phyloP scores from a whole-genome alignment of 2,888 invertebrate species.

The Protodeltote pygarga region DNA sequence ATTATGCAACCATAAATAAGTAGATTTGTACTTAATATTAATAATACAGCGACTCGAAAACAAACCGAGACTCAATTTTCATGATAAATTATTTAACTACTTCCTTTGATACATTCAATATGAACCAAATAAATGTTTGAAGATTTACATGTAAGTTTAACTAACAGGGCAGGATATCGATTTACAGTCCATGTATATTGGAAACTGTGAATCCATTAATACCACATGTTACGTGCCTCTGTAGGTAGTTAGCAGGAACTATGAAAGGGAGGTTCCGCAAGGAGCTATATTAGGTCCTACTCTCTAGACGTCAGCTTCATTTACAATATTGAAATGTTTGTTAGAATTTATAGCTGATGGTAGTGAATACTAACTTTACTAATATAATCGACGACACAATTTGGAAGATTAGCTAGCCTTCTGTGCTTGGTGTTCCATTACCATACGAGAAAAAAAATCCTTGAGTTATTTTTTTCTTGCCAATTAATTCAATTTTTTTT shows the following conservation, averaged over 20 bases:
- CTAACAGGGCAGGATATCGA: slow-evolving; percentile 21
- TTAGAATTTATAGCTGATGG: not conserved
- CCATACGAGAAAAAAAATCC: too few species aligned
- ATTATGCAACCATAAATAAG: too few species aligned
- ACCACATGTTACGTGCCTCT: slow-evolving; percentile 44
- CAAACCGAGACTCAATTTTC: too few species aligned
- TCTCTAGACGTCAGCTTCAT: slow-evolving; percentile 17
- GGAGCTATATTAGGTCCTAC: slow-evolving; percentile 39
- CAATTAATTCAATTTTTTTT: too few species aligned
- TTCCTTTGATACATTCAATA: slow-evolving; percentile 11
- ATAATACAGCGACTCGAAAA: too few species aligned
- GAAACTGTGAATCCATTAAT: slow-evolving; percentile 47
- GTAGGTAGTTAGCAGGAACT: slow-evolving; percentile 38
- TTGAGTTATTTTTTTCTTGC: too few species aligned
- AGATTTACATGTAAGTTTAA: slow-evolving; percentile 29
- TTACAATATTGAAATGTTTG: slow-evolving; percentile 1
- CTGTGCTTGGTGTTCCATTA: too few species aligned
- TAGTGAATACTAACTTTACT: not conserved
- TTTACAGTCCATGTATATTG: slow-evolving; percentile 23
- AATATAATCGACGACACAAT: not conserved
- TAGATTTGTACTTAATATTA: too few species aligned
- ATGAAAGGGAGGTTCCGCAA: slow-evolving; percentile 39
- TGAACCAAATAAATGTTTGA: slow-evolving; percentile 10
- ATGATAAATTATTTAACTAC: too few species aligned
- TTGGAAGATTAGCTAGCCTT: too few species aligned